phyloP scores from a whole-genome alignment of 2,797 vertebrate species.

The Acomys russatus region DNA sequence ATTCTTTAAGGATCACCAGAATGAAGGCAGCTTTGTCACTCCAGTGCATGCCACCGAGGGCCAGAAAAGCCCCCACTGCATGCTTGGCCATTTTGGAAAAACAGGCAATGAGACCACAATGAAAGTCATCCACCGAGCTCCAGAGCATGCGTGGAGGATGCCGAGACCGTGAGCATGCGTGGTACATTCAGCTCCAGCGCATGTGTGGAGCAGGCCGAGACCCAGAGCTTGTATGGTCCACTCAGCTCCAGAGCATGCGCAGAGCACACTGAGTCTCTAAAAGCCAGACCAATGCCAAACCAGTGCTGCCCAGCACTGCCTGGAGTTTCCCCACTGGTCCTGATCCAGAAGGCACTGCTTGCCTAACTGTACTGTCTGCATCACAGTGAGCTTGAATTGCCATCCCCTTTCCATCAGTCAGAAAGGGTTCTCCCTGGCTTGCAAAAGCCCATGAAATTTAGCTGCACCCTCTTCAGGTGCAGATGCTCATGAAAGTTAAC shows the following conservation, averaged over 20 bases:
- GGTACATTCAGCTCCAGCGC: too few relatives aligned
- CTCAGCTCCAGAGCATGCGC: too few relatives aligned
- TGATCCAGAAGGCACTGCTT: background rate
- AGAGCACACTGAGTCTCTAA: rapidly evolving
- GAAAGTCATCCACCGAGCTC: background rate
- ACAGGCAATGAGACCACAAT: too few relatives aligned
- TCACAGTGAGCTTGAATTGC: rapidly evolving
- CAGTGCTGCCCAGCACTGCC: background rate
- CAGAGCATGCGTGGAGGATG: too few relatives aligned
- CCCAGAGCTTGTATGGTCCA: rapidly evolving
- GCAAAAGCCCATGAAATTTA: background rate
- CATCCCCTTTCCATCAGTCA: background rate
- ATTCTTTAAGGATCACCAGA: background rate
- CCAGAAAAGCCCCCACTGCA: background rate
- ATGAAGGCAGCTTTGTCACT: background rate
- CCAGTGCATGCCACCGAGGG: rapidly evolving
- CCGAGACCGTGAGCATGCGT: rapidly evolving
- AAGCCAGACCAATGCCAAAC: rapidly evolving
- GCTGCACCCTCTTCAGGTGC: background rate
- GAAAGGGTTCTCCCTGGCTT: background rate
- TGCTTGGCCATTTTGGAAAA: rapidly evolving
- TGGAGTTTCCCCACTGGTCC: rapidly evolving
- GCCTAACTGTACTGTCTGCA: background rate
- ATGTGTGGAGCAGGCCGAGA: too few relatives aligned
- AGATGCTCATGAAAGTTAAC: background rate